These are phyloP conservation scores for Mamestra brassicae DNA, from an alignment of 2,888 invertebrate genomes.

Conservation along the genomic window DNA sequence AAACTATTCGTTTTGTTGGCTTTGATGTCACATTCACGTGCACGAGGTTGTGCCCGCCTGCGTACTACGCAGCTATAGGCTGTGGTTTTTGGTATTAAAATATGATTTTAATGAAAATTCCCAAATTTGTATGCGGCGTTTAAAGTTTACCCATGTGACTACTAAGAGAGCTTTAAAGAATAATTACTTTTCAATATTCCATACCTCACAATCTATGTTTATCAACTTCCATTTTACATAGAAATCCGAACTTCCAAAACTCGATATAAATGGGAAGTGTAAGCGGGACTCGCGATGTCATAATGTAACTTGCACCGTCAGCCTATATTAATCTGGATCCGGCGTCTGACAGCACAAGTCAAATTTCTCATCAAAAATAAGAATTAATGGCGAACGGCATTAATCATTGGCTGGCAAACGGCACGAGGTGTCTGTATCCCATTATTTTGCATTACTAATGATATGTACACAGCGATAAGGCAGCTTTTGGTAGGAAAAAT, in stretches of 20 bases:
- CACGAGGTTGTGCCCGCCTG: slow-evolving; percentile 17
- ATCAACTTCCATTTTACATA: slow-evolving; percentile 8
- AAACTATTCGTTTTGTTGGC: slow-evolving; percentile 83
- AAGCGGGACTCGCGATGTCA: slow-evolving; percentile 75
- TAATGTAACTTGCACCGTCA: slow-evolving; percentile 89
- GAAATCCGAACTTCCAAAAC: slow-evolving; percentile 35
- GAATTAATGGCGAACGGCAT: slow-evolving; percentile 90
- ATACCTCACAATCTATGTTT: neutral
- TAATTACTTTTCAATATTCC: neutral
- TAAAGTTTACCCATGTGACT: neutral
- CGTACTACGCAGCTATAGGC: slow-evolving; percentile 22
- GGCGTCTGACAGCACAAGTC: slow-evolving; percentile 90
- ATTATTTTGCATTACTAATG: slow-evolving; percentile 91
- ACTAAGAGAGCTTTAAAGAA: neutral
- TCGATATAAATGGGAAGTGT: slow-evolving; percentile 60
- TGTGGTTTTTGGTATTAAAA: slow-evolving; percentile 37
- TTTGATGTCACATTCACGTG: slow-evolving; percentile 78
- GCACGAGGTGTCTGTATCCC: slow-evolving; percentile 91
- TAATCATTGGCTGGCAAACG: slow-evolving; percentile 90
- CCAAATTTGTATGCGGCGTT: neutral
- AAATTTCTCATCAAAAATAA: slow-evolving; percentile 91
- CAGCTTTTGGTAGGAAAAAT: slow-evolving; percentile 83
- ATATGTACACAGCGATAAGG: slow-evolving; percentile 89
- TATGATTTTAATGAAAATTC: slow-evolving; percentile 49
- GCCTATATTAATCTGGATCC: slow-evolving; percentile 90